These are phyloP conservation scores for Anomalospiza imberbis DNA, from an alignment of 2,797 vertebrate species.

Conservation along the genomic window DNA sequence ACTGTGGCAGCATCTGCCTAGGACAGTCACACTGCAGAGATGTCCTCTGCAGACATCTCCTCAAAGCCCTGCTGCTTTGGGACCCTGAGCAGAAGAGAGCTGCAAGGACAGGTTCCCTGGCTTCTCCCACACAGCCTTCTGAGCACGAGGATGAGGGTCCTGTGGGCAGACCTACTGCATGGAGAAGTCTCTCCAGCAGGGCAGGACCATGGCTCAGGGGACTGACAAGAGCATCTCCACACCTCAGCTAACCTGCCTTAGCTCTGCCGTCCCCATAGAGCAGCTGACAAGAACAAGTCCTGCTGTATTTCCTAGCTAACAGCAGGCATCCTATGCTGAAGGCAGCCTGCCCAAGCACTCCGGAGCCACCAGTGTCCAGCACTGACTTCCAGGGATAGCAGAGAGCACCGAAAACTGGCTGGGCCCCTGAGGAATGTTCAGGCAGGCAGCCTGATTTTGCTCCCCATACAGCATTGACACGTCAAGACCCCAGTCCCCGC, in stretches of 20 bases:
- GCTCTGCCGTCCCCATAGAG: neutral
- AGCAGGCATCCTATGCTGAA: neutral
- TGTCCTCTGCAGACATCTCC: neutral
- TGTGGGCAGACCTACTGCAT: neutral
- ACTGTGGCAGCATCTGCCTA: neutral
- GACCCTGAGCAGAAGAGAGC: neutral
- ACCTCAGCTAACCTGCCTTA: neutral
- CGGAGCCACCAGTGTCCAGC: neutral
- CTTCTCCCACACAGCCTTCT: neutral
- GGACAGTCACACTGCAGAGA: neutral
- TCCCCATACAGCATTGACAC: rapidly evolving
- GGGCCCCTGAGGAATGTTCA: neutral
- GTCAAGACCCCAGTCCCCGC: neutral
- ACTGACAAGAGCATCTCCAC: neutral
- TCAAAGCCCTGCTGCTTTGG: neutral
- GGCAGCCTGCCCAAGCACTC: neutral
- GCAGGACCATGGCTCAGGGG: neutral
- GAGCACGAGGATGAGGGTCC: rapidly evolving
- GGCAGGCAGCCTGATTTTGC: neutral
- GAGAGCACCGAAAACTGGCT: neutral
- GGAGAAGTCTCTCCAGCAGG: neutral
- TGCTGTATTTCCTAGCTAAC: neutral
- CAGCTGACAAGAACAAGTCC: neutral
- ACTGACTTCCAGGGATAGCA: neutral
- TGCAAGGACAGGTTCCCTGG: neutral